phyloP scores from a whole-genome alignment of 2,888 invertebrate genomes.

The Julus scandinavius region DNA sequence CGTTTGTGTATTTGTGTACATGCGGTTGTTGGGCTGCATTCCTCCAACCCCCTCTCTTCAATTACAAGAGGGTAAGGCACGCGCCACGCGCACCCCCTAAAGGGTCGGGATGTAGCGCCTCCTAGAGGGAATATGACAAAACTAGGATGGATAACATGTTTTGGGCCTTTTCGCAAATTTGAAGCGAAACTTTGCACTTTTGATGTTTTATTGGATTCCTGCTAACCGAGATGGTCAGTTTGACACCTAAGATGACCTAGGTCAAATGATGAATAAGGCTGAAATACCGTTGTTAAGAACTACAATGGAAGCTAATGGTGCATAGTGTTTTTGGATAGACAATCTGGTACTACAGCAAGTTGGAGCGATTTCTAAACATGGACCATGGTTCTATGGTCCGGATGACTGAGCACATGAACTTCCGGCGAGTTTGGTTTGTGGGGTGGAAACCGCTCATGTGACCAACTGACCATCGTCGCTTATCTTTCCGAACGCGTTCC shows the following conservation, averaged over 20 bases:
- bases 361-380: no score
- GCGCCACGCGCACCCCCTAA: neutral
- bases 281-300: neutral
- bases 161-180: neutral
- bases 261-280: neutral
- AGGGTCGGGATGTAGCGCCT: neutral
- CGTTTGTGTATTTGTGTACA: neutral
- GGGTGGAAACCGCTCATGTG: no score
- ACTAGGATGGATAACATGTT: neutral
- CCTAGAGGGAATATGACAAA: neutral
- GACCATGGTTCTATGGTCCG: no score
- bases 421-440: no score
- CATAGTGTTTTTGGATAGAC: no score
- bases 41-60: slow-evolving; percentile 6
- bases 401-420: no score
- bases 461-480: neutral
- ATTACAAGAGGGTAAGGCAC: slow-evolving; percentile 14
- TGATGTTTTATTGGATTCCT: neutral
- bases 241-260: neutral
- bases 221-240: neutral
- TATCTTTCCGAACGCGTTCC: neutral
- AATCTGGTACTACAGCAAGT: no score
- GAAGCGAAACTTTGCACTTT: neutral
- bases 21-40: neutral
- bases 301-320: no score